Conservation (phyloP, 1,140 invertebrate species). For the Monochamus saltuarius region DNA sequence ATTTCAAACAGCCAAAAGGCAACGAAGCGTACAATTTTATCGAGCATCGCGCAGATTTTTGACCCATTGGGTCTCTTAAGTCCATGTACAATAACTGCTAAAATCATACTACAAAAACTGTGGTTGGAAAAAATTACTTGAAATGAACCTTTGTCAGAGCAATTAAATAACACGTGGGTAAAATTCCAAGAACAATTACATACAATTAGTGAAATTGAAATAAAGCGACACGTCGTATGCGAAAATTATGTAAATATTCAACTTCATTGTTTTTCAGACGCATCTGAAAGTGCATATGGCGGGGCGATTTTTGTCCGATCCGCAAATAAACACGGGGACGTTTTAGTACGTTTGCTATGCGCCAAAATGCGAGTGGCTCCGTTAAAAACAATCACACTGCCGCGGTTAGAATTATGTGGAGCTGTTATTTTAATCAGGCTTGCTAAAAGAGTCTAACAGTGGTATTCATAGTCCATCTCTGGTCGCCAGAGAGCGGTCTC, state of each 20-base stretch:
- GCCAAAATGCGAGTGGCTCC: conserved; percentile 38
- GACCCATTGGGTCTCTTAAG: conserved; percentile 53
- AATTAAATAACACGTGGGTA: background rate
- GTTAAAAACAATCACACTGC: conserved; percentile 35
- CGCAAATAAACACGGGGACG: conserved; percentile 8
- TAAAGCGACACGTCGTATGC: background rate
- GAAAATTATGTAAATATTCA: background rate
- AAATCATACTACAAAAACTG: conserved; percentile 10
- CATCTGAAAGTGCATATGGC: conserved; percentile 42
- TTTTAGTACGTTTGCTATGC: conserved; percentile 4
- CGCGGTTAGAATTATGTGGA: conserved; percentile 38
- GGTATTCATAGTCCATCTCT: too few relatives aligned
- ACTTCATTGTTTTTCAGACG: conserved; percentile 44
- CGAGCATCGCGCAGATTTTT: conserved; percentile 46
- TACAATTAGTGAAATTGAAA: background rate
- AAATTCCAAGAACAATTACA: background rate
- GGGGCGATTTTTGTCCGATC: conserved; percentile 42
- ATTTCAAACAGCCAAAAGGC: conserved; percentile 24
- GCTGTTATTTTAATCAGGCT: conserved; percentile 23
- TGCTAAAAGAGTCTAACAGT: conserved; percentile 12
- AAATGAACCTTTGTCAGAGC: background rate
- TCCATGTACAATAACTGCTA: conserved; percentile 36
- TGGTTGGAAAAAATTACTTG: conserved; percentile 2
- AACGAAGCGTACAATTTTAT: conserved; percentile 48
- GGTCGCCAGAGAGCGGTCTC: too few relatives aligned